Conservation (phyloP, 2,113 vertebrate genomes). For the Calyptommatus sinebrachiatus region DNA sequence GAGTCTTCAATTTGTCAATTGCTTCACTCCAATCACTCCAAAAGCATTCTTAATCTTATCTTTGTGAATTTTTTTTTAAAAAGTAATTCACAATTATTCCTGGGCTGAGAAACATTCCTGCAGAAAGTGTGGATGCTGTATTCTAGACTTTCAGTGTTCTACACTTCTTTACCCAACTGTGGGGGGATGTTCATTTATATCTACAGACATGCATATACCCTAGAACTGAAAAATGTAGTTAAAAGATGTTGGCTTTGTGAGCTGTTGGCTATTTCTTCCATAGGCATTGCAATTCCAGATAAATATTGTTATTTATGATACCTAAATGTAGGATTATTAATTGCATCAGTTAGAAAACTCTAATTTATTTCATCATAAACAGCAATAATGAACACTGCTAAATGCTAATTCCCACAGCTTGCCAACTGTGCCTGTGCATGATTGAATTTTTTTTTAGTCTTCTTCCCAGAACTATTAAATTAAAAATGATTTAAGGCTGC, state of each 20-base stretch:
- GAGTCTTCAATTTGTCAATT: no score
- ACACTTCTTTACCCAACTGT: no score
- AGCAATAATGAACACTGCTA: constrained; percentile 71
- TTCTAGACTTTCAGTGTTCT: neutral
- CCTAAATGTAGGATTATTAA: constrained; percentile 75
- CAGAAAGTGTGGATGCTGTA: no score
- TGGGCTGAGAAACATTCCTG: no score
- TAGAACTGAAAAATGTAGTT: neutral
- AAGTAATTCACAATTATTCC: no score
- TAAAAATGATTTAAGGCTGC: constrained; percentile 64
- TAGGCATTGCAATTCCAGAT: constrained; percentile 42
- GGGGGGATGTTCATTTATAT: no score
- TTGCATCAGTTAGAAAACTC: constrained; percentile 67
- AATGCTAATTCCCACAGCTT: constrained; percentile 64
- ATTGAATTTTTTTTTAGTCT: constrained; percentile 30
- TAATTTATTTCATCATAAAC: constrained; percentile 73
- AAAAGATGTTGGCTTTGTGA: neutral
- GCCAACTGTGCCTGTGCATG: constrained; percentile 69
- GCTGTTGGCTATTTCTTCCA: constrained; percentile 42
- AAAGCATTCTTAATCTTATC: no score
- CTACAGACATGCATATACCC: neutral
- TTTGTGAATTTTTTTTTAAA: no score
- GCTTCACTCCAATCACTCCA: no score
- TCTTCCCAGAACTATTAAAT: constrained; percentile 74
- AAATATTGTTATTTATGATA: constrained; percentile 69